Evolutionary conservation across 2,113 vertebrate species (phyloP).

Genomic region (Oryzias woworae): DNA sequence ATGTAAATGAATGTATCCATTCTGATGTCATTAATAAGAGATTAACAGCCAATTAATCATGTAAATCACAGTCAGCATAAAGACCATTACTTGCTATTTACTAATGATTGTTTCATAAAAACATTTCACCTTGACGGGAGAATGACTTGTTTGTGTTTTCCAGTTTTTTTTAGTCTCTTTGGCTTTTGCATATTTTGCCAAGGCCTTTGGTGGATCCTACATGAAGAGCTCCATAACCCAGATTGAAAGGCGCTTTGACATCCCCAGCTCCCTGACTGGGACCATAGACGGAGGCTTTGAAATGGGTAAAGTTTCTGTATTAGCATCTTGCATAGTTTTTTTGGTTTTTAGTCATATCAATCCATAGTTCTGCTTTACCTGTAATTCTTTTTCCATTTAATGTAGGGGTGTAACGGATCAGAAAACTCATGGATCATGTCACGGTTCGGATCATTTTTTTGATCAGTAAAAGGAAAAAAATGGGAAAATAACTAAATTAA

Average conservation of each 20-base stretch:
- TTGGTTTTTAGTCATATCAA: background rate
- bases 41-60: too few relatives aligned
- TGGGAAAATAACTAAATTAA: too few relatives aligned
- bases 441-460: background rate
- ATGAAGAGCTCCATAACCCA: constrained; percentile 94
- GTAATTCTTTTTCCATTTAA: too few relatives aligned
- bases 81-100: too few relatives aligned
- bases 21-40: too few relatives aligned
- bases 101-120: background rate
- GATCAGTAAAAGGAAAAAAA: too few relatives aligned
- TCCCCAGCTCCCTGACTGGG: constrained; percentile 85
- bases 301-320: constrained; percentile 78
- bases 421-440: too few relatives aligned
- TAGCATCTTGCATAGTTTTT: background rate
- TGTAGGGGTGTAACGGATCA: too few relatives aligned
- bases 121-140: background rate
- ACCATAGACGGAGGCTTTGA: constrained; percentile 92
- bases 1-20: too few relatives aligned
- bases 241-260: constrained; percentile 90
- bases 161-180: constrained; percentile 88
- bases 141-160: background rate
- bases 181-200: constrained; percentile 82
- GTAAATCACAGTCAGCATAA: too few relatives aligned
- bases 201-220: constrained; percentile 79
- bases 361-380: too few relatives aligned